Base-by-base conservation (phyloP, 2,888 invertebrate genomes). In the Meganola albula region DNA sequence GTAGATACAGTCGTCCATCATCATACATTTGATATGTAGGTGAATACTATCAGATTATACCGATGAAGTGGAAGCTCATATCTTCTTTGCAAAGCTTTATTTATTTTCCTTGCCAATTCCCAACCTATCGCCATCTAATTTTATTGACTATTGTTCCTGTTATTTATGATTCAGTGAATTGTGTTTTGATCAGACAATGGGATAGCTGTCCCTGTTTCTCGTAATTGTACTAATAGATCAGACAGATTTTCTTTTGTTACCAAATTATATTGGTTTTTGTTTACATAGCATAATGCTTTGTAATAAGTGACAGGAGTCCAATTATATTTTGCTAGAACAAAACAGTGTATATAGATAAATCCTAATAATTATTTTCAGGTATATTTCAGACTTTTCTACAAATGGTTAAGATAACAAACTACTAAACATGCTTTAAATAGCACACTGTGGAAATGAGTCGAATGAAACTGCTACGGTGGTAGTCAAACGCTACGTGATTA, bases 111-210 rank as follows among this genome's bases (percentile, higher is more conserved):
- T 20, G 58, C 58, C 70, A 68, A 68, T 71, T 72, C 67, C 63
- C 59, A 60, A 61, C 53, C 67, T 64, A 65, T 65, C 59, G 63
- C 61, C 66, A 75, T 74, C 71, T 77, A 76, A 76, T 76, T 80
- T 80, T 78, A 79, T 77, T 74, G 78, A 70, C 71, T 74, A 79
- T 80, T 80, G 78, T 79, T 78, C 76, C 65, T 67, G 68, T 73
- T 75, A 77, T 80, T 80, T 80, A 80, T 77, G 75, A 77, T 70
- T 72, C 70, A 63, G 63, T 56, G 71, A 74, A 77, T 75, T 77
- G 72, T 73, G 69, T 73, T 76, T 69, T 65, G 74, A 74, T 75
- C 77, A 72, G 66, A 77, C 77, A 80, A 80, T 68, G 63, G 74
- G 54, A 53, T 57, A 61, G 63, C 65, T 63, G 51, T 66, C 68